Evolutionary conservation across 2,888 invertebrate species (phyloP).

Genomic region (Drosophila formosana): DNA sequence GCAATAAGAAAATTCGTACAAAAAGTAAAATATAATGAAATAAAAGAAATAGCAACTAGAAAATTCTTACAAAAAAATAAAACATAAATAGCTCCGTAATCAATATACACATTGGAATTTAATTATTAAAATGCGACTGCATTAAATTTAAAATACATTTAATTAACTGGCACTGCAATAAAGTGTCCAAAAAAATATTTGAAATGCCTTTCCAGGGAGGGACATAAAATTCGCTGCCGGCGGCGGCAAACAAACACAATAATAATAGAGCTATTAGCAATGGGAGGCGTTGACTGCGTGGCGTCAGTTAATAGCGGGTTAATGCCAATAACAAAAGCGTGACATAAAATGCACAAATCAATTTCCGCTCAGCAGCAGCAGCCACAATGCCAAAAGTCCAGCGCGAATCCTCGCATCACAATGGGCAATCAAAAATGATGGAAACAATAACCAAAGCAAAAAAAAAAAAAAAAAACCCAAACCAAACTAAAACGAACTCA

Average conservation of each 20-base stretch:
- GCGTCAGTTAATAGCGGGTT: conserved; percentile 52
- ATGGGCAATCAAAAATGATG: conserved; percentile 54
- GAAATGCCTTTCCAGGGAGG: conserved; percentile 28
- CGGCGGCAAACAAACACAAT: conserved; percentile 28
- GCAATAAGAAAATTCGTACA: too few species aligned
- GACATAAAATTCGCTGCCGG: not conserved
- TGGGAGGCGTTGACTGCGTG: not conserved
- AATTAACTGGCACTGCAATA: conserved; percentile 39
- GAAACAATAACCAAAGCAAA: conserved; percentile 14
- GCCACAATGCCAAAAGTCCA: conserved; percentile 36
- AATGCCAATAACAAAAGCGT: conserved; percentile 63
- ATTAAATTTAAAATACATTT: conserved; percentile 35
- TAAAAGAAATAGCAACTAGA: not conserved
- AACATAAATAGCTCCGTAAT: not conserved
- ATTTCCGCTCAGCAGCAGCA: conserved; percentile 57
- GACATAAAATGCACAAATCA: conserved; percentile 68
- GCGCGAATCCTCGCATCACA: conserved; percentile 32
- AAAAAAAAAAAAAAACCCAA: conserved; percentile 2
- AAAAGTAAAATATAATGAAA: too few species aligned
- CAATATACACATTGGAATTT: conserved; percentile 20
- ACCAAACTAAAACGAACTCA: conserved; percentile 9
- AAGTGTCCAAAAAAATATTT: conserved; percentile 35
- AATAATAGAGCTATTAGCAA: conserved; percentile 53
- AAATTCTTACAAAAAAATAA: not conserved
- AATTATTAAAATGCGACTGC: conserved; percentile 29